Percentiles rank a stretch among this genome's conserved stretches.
Conservation (phyloP, 1,140 invertebrate genomes). For the Drosophila virilis region DNA sequence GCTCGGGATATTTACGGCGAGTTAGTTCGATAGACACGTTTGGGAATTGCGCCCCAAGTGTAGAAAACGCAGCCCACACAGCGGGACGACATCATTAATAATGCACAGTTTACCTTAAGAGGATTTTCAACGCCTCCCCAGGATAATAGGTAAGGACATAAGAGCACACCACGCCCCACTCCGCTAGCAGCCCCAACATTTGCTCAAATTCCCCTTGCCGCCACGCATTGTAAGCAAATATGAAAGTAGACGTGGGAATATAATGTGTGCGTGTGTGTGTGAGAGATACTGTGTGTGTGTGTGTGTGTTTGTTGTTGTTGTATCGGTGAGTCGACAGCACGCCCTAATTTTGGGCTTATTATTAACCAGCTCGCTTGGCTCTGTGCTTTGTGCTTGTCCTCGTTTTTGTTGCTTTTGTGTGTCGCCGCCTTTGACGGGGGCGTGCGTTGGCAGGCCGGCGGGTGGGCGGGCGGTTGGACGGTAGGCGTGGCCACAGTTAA, state of each 20-base stretch:
- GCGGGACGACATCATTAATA: slow-evolving; percentile 64
- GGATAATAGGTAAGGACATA: slow-evolving; percentile 74
- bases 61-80: not conserved
- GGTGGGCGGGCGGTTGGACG: not conserved
- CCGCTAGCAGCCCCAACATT: not conserved
- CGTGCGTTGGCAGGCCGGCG: slow-evolving; percentile 2
- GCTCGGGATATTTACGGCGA: not conserved
- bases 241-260: slow-evolving; percentile 69
- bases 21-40: slow-evolving; percentile 18
- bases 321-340: slow-evolving; percentile 47
- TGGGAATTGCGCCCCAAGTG: not conserved
- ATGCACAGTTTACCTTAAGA: slow-evolving; percentile 81
- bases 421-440: slow-evolving; percentile 18
- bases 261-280: slow-evolving; percentile 34
- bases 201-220: slow-evolving; percentile 6
- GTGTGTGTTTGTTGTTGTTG: slow-evolving; percentile 21
- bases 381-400: slow-evolving; percentile 14
- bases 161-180: slow-evolving; percentile 41
- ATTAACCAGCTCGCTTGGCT: slow-evolving; percentile 69
- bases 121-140: slow-evolving; percentile 78
- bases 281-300: too few species aligned
- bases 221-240: slow-evolving; percentile 44
- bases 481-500: slow-evolving; percentile 75
- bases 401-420: slow-evolving; percentile 32
- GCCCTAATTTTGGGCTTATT: slow-evolving; percentile 76